A percentile compares a stretch with the other conserved stretches of the same genome.
These are phyloP conservation scores for Platyrinchus mystaceus DNA, from an alignment of 2,797 vertebrate genomes.

Conservation along the genomic window DNA sequence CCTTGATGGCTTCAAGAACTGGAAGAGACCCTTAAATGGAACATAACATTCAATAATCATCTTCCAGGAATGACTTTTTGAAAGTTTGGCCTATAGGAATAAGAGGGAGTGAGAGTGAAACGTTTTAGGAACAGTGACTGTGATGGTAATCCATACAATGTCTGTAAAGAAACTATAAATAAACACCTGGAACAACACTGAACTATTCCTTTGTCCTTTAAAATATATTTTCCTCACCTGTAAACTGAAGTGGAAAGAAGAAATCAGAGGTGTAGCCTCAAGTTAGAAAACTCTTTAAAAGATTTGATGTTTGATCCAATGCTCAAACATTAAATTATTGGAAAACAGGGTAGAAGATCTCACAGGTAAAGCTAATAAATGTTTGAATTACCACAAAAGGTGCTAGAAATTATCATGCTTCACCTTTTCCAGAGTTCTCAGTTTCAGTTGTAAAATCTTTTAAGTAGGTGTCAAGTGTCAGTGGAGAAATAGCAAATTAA, in stretches of 20 bases:
- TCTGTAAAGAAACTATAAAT: background rate
- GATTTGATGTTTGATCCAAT: background rate
- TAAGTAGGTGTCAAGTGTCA: background rate
- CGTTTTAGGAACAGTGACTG: background rate
- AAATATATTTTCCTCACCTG: background rate
- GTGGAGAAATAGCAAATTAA: background rate
- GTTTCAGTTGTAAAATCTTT: background rate
- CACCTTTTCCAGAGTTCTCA: background rate
- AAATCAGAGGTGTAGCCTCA: background rate
- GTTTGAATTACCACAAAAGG: background rate
- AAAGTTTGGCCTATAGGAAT: background rate
- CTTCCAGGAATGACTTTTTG: background rate
- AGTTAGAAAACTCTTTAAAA: background rate
- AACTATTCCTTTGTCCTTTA: background rate
- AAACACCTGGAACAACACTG: background rate
- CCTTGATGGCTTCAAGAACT: background rate
- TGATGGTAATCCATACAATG: background rate
- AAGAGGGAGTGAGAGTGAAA: background rate
- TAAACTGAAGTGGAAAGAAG: background rate
- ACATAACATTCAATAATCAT: background rate
- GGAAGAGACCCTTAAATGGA: background rate
- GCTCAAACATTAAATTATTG: background rate
- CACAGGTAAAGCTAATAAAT: background rate
- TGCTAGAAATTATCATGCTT: background rate
- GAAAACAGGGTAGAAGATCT: background rate